These are phyloP conservation scores for Rhagoletis pomonella DNA, from an alignment of 1,140 invertebrate species.

Conservation along the genomic window DNA sequence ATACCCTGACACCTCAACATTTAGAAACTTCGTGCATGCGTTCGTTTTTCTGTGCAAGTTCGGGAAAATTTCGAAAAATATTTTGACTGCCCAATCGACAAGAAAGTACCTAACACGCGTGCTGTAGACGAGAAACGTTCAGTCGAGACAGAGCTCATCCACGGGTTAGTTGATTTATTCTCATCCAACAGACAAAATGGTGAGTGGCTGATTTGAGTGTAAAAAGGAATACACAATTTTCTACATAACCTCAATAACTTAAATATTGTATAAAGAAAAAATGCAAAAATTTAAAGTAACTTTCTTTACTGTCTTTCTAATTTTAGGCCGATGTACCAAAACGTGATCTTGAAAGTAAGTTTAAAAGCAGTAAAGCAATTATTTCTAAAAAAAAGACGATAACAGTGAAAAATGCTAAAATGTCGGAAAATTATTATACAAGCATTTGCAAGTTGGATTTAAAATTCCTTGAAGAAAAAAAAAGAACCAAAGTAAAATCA, in stretches of 20 bases:
- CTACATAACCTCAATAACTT: not conserved
- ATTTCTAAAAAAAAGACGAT: not conserved
- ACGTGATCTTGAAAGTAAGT: slow-evolving; percentile 75
- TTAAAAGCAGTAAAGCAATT: slow-evolving; percentile 9
- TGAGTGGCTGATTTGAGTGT: slow-evolving; percentile 62
- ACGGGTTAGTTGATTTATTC: slow-evolving; percentile 73
- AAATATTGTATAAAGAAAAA: not conserved
- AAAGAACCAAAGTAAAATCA: not conserved
- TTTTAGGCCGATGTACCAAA: slow-evolving; percentile 73
- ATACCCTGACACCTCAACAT: not conserved
- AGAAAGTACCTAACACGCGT: slow-evolving; percentile 71
- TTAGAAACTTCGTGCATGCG: not conserved
- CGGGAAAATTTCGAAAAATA: slow-evolving; percentile 34
- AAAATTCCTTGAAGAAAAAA: not conserved
- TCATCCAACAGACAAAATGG: slow-evolving; percentile 74
- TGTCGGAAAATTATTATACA: slow-evolving; percentile 50
- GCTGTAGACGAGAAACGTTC: slow-evolving; percentile 72
- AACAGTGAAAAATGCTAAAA: not conserved
- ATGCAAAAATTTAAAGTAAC: slow-evolving; percentile 46
- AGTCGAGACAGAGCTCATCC: slow-evolving; percentile 75
- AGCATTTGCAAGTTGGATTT: not conserved
- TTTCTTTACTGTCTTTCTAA: slow-evolving; percentile 49
- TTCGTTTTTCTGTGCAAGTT: not conserved
- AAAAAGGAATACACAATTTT: slow-evolving; percentile 10
- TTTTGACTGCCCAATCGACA: slow-evolving; percentile 24